A percentile compares a stretch with the other conserved stretches of the same genome.
These are phyloP conservation scores for Tipula confusa DNA, from an alignment of 2,888 invertebrate genomes.

Conservation along the genomic window DNA sequence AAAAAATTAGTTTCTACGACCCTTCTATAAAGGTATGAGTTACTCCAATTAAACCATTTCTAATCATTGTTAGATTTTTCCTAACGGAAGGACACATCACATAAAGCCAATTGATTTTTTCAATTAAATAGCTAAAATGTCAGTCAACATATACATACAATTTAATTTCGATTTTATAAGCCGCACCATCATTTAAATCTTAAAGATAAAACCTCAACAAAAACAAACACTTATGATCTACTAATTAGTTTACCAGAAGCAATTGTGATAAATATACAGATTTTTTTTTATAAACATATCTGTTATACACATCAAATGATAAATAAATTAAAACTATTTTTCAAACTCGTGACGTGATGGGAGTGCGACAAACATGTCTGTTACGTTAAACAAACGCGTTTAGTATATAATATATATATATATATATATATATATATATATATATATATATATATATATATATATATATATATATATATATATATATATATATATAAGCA, in stretches of 20 bases:
- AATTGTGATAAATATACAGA: background rate
- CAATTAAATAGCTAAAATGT: background rate
- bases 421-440: background rate
- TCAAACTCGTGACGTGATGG: background rate
- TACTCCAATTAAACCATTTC: no score
- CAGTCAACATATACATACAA: background rate
- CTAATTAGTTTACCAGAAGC: background rate
- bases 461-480: background rate
- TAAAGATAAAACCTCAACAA: background rate
- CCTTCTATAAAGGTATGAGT: no score
- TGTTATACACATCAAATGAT: background rate
- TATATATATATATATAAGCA: background rate
- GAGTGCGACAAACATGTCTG: background rate
- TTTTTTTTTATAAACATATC: background rate
- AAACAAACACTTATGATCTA: background rate
- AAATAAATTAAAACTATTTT: background rate
- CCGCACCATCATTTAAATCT: background rate
- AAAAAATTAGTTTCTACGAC: no score
- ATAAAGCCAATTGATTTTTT: no score
- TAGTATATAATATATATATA: background rate
- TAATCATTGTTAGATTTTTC: no score
- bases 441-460: background rate
- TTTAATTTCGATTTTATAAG: background rate
- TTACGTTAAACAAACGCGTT: background rate
- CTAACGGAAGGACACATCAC: no score